phyloP scores from a whole-genome alignment of 1,140 invertebrate species.

The Contarinia nasturtii region DNA sequence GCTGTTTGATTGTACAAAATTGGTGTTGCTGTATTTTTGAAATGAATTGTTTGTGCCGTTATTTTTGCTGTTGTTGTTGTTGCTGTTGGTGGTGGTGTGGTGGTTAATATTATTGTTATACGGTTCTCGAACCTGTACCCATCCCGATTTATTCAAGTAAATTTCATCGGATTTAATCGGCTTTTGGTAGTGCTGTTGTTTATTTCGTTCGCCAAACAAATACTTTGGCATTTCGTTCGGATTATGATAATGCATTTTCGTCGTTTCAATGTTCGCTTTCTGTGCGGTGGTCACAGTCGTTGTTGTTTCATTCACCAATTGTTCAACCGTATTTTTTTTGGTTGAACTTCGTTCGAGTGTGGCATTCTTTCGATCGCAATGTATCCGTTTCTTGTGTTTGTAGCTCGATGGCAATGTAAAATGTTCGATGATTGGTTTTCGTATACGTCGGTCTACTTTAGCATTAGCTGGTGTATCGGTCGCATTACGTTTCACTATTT shows the following conservation, averaged over 20 bases:
- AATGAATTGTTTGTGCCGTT: background rate
- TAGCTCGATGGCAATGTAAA: constrained; percentile 10
- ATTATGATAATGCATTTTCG: constrained; percentile 5
- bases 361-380: background rate
- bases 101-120: constrained; percentile 7
- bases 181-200: background rate
- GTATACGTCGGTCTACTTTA: constrained; percentile 17
- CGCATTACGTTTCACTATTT: background rate
- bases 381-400: background rate
- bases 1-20: background rate
- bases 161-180: constrained; percentile 10
- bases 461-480: background rate
- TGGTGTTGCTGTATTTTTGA: background rate
- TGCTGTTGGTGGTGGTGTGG: constrained; percentile 5
- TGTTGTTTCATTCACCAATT: background rate
- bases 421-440: constrained; percentile 15
- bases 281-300: background rate
- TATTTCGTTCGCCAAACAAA: constrained; percentile 19
- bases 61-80: background rate
- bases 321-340: background rate
- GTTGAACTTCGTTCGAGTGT: background rate
- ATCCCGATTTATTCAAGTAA: constrained; percentile 22
- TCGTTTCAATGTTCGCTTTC: background rate
- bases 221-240: constrained; percentile 8
- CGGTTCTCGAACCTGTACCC: constrained; percentile 15